Evolutionary conservation across 2,113 vertebrate species (phyloP), one percentile per base, ranked within the genome.

Genomic region (Atlantisia rogersi): DNA sequence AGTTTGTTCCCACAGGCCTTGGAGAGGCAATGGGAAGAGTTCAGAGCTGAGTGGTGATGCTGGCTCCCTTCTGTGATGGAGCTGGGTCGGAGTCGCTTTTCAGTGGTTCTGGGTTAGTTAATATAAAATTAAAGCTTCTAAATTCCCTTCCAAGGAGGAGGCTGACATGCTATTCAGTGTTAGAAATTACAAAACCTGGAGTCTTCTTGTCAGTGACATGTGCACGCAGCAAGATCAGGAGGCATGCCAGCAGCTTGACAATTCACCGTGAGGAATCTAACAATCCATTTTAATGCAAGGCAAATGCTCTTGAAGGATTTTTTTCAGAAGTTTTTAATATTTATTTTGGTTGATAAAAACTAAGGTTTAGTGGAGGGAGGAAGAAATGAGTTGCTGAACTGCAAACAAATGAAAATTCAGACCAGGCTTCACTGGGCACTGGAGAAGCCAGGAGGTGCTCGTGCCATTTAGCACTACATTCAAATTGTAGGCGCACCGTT

Each of bases 271-370:
- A 92, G 40, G 74, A 76, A 67, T 58, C 55, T 70, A 68, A 70
- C 37, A 94, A 84, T 80, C 53, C 18, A 10, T n/a, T 74, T 68
- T 63, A 71, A 82, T 78, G 15, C 29, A 60, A 75, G 64, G 44
- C 22, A 73, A 79, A 68, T 14, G 6, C 5, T 79, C 31, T 12
- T 39, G 8, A 46, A 44, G 53, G 3, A 21, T 52, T 75, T 63
- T 63, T 78, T n/a, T 5, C 1, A 9, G 3, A 25, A 20, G 4
- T 39, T 78, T 62, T 90, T 55, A 31, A 13, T 85, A 48, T 90
- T 93, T 82, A 14, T 86, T 96, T 88, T 80, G 24, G 65, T 82
- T 94, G 60, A 63, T 88, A 88, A 92, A 18, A 94, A 35, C 48
- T 70, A 74, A 70, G 56, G 32, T 95, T 83, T 92, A 76, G 60